Evolutionary conservation across 2,113 vertebrate genomes (phyloP), one percentile per base, ranked within the genome.

Genomic region (Clarias magur): DNA sequence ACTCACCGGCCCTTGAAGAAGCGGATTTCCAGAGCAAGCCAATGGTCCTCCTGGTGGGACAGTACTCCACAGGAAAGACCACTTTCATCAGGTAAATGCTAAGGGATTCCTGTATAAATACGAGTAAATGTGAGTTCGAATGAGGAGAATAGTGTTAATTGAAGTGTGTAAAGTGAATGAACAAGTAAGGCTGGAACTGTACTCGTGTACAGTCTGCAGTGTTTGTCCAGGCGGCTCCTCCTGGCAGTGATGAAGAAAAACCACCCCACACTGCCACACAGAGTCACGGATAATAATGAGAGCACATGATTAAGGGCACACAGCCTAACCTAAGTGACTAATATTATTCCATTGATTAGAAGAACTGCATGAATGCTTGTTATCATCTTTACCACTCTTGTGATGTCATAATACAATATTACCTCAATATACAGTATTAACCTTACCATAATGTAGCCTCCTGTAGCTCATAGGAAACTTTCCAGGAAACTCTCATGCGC

Each of bases 11-110:
- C 17, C 92, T 96, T 89, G 95, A 96, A 88, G 80, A 93, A 42
- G 95, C 95, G 0, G 95, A 96, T 91, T 96, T 96, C 91, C 94
- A 95, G 89, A 95, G 94, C 93, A 96, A 96, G 13, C 95, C 95
- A 53, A 96, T 96, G 95, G 95, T 96, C 53, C 92, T 96, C 72
- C 92, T 96, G 76, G 95, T 96, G 27, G 95, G 95, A 5, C 95
- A 96, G 92, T 96, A 96, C 90, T 95, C 95, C 90, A 96, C 95
- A 34, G 95, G 95, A 80, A 96, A 96, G 78, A 96, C 95, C 87
- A 95, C 95, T 65, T 96, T 96, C 90, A 96, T 96, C 91, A 95
- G 95, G 95, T 96, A 92, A 34, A 67, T 38, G 3, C 54, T 21
- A 8, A 48, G 42, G 42, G 42, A 48, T 48, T 48, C 42, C 6